Conservation (phyloP, 2,797 vertebrate genomes). For the Valencia hispanica region DNA sequence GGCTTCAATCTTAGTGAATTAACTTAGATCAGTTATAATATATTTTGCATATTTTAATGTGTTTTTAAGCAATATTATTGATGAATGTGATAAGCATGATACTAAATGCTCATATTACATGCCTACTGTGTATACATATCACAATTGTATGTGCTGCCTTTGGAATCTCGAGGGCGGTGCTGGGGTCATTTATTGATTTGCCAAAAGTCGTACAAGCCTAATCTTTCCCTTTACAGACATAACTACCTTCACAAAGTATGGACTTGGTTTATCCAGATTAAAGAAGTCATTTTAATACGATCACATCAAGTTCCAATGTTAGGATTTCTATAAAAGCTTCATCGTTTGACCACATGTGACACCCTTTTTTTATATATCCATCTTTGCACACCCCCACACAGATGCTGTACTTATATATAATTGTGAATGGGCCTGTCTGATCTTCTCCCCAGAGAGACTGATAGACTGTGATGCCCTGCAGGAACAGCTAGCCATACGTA, state of each 20-base stretch:
- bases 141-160: slow-evolving; percentile 22
- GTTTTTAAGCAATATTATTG: background rate
- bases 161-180: slow-evolving; percentile 49
- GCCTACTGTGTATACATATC: slow-evolving; percentile 4
- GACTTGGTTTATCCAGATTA: slow-evolving; percentile 48
- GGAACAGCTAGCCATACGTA: slow-evolving; percentile 80
- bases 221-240: slow-evolving; percentile 19
- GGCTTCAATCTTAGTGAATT: too few relatives aligned
- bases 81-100: background rate
- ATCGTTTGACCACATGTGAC: slow-evolving; percentile 20
- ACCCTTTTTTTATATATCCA: slow-evolving; percentile 35
- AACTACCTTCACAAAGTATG: slow-evolving; percentile 7
- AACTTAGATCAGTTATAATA: too few relatives aligned
- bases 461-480: slow-evolving; percentile 80
- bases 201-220: slow-evolving; percentile 41
- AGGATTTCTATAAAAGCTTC: slow-evolving; percentile 36
- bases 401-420: slow-evolving; percentile 59
- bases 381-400: slow-evolving; percentile 51
- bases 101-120: background rate
- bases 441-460: slow-evolving; percentile 79
- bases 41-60: background rate
- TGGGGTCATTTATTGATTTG: slow-evolving; percentile 72
- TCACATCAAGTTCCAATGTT: slow-evolving; percentile 46
- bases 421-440: slow-evolving; percentile 67
- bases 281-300: slow-evolving; percentile 46